Evolutionary conservation across 2,888 invertebrate species (phyloP).

Genomic region (Willowsia nigromaculata): DNA sequence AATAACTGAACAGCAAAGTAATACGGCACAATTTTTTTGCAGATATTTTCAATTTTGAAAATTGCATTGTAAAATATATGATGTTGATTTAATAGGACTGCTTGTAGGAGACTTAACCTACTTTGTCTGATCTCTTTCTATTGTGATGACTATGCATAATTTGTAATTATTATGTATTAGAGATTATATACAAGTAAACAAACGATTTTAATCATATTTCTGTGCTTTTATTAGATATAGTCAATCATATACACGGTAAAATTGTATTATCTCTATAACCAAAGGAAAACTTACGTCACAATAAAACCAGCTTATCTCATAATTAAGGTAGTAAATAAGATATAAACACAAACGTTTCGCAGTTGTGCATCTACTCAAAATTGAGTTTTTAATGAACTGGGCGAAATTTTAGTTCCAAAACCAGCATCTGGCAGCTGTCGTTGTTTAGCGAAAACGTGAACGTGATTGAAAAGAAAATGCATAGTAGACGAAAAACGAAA

Average conservation of each 20-base stretch:
- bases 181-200: background rate
- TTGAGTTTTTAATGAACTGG: no score
- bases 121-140: background rate
- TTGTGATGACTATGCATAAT: background rate
- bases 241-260: no score
- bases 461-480: background rate
- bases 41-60: background rate
- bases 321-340: no score
- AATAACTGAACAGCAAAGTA: background rate
- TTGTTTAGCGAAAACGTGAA: no score
- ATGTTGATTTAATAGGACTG: background rate
- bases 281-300: no score
- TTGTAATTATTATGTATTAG: background rate
- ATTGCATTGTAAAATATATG: background rate
- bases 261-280: no score
- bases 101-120: background rate
- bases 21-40: background rate
- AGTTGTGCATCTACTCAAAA: no score
- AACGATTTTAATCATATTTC: background rate
- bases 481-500: background rate
- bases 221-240: background rate
- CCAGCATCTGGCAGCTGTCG: no score
- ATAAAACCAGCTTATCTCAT: no score
- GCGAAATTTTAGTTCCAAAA: no score
- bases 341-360: no score